Base-by-base conservation (phyloP, 2,888 invertebrate species). In the Petrolisthes cinctipes region DNA sequence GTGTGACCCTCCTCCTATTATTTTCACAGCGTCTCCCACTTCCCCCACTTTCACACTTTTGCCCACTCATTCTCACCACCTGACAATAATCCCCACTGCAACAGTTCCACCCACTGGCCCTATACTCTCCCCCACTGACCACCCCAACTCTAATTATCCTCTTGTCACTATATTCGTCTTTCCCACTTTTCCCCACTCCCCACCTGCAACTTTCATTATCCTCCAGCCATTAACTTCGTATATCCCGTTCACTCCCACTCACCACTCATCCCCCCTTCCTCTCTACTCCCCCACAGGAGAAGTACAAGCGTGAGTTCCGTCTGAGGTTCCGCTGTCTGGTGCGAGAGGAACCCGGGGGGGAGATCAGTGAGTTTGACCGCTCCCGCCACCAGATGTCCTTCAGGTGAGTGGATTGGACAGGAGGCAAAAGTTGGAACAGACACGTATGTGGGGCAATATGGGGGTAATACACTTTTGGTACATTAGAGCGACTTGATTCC, bases 281-380 rank as follows among this genome's bases (percentile, higher is more conserved):
- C 51, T 51, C 17, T 73, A 37, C 68, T 80, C 53, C n/a, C n/a
- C n/a, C n/a, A n/a, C 93, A 96, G 96, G 96, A 96, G 92, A 96
- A 96, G 92, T 96, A 96, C 93, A 96, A 96, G 92, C 94, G 96
- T 82, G 96, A 96, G 93, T 96, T 96, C 92, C 95, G 95, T 91
- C 95, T 95, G 92, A 94, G 96, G 5, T 95, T 96, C 91, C 73
- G 84, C 4, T 87, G 83, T 11, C 79, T 81, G 11, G 76, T 89
- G 54, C 71, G 81, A 23, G 80, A 88, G 17, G 81, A 81, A 6
- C 7, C 9, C 0, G 23, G 61, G 9, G 54, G 61, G 23, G 88
- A 84, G 11, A 83, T 79, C 57, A 88, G 88, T 51, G 88, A 88
- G 7, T 81, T 80, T 20, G 88, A 88, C 4, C 54, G 88, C 6